These are phyloP conservation scores for Microtus richardsoni DNA, from an alignment of 2,113 vertebrate genomes.

Conservation along the genomic window DNA sequence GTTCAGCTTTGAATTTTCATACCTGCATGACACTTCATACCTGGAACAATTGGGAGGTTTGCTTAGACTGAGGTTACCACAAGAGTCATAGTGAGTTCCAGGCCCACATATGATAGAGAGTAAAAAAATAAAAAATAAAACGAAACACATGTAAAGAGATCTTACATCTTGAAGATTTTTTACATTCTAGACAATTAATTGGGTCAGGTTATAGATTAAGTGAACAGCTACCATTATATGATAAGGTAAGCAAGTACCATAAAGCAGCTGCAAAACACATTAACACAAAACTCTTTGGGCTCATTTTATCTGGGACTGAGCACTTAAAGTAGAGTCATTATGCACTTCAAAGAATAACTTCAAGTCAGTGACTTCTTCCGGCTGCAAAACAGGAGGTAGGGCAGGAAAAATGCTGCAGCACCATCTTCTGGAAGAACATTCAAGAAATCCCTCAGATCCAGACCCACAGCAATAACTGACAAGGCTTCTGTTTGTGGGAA, in stretches of 20 bases:
- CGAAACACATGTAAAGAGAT: neutral
- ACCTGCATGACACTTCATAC: neutral
- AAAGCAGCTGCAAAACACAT: neutral
- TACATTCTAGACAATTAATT: slow-evolving; percentile 52
- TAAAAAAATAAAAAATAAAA: neutral
- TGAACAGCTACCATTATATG: neutral
- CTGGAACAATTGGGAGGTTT: neutral
- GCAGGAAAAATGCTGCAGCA: slow-evolving; percentile 94
- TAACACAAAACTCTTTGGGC: neutral
- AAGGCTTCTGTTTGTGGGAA: slow-evolving; percentile 90
- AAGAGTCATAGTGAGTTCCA: neutral
- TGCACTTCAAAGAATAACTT: slow-evolving; percentile 26
- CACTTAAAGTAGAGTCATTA: neutral
- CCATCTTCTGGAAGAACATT: slow-evolving; percentile 95
- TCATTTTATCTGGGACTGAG: neutral
- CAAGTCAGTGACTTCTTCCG: slow-evolving; percentile 87
- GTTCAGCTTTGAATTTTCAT: slow-evolving; percentile 14
- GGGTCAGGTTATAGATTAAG: slow-evolving; percentile 35
- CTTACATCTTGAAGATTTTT: neutral
- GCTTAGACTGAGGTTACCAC: neutral
- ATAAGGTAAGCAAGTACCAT: neutral
- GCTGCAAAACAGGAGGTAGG: slow-evolving; percentile 93
- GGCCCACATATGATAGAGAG: neutral
- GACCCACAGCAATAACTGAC: slow-evolving; percentile 89
- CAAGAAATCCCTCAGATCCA: slow-evolving; percentile 93